A percentile compares a stretch with the other conserved stretches of the same genome.
Conservation (phyloP, 2,888 invertebrate species). For the Drosophila conformis region DNA sequence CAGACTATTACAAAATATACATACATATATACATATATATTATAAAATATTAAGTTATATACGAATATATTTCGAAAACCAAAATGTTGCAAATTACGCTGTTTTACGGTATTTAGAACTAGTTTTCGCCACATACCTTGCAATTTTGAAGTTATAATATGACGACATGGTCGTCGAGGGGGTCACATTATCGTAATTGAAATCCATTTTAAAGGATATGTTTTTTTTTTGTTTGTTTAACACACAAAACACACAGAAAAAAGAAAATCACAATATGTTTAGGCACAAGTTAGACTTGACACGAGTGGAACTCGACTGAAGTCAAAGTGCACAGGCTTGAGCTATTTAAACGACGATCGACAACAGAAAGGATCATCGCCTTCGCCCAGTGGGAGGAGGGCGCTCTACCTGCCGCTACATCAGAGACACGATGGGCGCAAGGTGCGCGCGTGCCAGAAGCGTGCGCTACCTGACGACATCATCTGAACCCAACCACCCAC, state of each 20-base stretch:
- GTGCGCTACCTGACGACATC: slow-evolving; percentile 62
- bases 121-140: slow-evolving; percentile 61
- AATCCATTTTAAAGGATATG: slow-evolving; percentile 57
- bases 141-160: slow-evolving; percentile 62
- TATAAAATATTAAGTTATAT: not conserved
- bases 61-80: slow-evolving; percentile 26
- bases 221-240: not conserved
- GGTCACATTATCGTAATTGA: slow-evolving; percentile 54
- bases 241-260: slow-evolving; percentile 27
- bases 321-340: slow-evolving; percentile 4
- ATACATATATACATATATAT: not conserved
- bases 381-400: slow-evolving; percentile 16
- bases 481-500: slow-evolving; percentile 28
- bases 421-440: slow-evolving; percentile 7
- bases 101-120: not conserved
- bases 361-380: slow-evolving; percentile 1
- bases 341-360: slow-evolving; percentile 62
- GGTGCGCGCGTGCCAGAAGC: slow-evolving; percentile 67
- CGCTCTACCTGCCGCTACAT: slow-evolving; percentile 32
- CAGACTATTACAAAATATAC: not conserved
- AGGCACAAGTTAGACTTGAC: slow-evolving; percentile 72
- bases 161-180: slow-evolving; percentile 71
- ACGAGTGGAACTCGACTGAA: slow-evolving; percentile 76
- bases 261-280: slow-evolving; percentile 43
- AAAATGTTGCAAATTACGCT: slow-evolving; percentile 34